Percentiles rank a stretch among this genome's conserved stretches.
Evolutionary conservation across 2,113 vertebrate genomes (phyloP).

Genomic region (Gasterosteus nipponicus): DNA sequence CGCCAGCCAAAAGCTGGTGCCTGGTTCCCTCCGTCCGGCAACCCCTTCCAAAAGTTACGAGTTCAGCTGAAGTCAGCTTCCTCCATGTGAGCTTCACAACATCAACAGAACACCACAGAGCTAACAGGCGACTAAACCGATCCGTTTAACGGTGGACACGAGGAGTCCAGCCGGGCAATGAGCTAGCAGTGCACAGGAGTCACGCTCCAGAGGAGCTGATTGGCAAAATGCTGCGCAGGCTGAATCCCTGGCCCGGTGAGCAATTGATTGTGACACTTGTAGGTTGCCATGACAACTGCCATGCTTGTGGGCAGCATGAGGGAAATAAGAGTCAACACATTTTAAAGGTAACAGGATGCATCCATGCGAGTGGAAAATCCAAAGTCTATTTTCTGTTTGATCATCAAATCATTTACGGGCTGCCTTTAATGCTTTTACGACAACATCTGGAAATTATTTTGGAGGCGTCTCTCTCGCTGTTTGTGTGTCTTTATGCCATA

Average conservation of each 20-base stretch:
- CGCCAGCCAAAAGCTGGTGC: neutral
- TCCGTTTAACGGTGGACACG: conserved; percentile 49
- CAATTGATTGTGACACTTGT: conserved; percentile 71
- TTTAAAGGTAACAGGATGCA: conserved; percentile 28
- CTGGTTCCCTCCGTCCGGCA: neutral
- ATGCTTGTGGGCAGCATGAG: conserved; percentile 42
- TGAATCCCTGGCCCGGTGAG: conserved; percentile 50
- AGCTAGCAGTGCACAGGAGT: conserved; percentile 52
- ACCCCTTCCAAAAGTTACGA: neutral
- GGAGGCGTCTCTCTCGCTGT: conserved; percentile 2
- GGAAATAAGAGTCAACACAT: conserved; percentile 39
- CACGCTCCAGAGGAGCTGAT: conserved; percentile 72
- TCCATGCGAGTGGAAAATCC: conserved; percentile 27
- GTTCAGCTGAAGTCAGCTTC: neutral
- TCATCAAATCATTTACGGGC: conserved; percentile 29
- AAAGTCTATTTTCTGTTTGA: conserved; percentile 20
- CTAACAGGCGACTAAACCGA: conserved; percentile 31
- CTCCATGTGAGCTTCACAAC: conserved; percentile 1
- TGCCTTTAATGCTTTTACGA: conserved; percentile 18
- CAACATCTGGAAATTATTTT: conserved; percentile 6
- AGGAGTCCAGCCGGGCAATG: conserved; percentile 61
- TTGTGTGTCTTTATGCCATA: neutral
- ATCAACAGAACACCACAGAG: conserved; percentile 27
- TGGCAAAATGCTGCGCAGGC: conserved; percentile 54
- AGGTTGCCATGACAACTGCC: conserved; percentile 76